Conservation (phyloP, 2,113 vertebrate species). For the Petaurus breviceps region DNA sequence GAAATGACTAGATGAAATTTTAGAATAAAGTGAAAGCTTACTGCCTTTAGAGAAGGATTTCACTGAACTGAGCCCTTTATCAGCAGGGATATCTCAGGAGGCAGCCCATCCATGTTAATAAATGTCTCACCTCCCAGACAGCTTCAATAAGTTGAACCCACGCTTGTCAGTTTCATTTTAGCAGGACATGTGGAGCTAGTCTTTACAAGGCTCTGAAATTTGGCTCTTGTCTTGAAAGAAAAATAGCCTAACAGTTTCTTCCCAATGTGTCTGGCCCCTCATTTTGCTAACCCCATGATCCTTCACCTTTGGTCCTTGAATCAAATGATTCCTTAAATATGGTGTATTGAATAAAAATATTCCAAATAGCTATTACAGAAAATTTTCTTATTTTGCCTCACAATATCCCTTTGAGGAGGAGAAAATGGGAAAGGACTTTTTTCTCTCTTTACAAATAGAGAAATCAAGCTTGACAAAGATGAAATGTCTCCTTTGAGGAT, state of each 20-base stretch:
- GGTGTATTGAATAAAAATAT: background rate
- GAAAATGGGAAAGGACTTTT: too few relatives aligned
- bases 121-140: slow-evolving; percentile 77
- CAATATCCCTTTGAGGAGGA: background rate
- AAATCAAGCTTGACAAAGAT: background rate
- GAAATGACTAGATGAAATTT: background rate
- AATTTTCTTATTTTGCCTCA: background rate
- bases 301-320: background rate
- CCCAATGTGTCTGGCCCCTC: background rate
- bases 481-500: background rate
- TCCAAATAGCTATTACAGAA: background rate
- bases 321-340: background rate
- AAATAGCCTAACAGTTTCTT: slow-evolving; percentile 33
- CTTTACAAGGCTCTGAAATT: slow-evolving; percentile 60
- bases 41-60: slow-evolving; percentile 55
- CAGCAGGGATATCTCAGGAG: slow-evolving; percentile 49
- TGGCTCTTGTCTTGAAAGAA: slow-evolving; percentile 51
- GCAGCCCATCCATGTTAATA: slow-evolving; percentile 78
- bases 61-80: background rate
- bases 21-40: slow-evolving; percentile 22
- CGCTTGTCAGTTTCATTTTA: slow-evolving; percentile 74
- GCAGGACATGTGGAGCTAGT: slow-evolving; percentile 53
- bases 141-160: slow-evolving; percentile 73
- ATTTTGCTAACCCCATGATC: background rate
- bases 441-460: background rate